These are phyloP conservation scores for Hemiscyllium ocellatum DNA, from an alignment of 2,113 vertebrate species.

Conservation along the genomic window DNA sequence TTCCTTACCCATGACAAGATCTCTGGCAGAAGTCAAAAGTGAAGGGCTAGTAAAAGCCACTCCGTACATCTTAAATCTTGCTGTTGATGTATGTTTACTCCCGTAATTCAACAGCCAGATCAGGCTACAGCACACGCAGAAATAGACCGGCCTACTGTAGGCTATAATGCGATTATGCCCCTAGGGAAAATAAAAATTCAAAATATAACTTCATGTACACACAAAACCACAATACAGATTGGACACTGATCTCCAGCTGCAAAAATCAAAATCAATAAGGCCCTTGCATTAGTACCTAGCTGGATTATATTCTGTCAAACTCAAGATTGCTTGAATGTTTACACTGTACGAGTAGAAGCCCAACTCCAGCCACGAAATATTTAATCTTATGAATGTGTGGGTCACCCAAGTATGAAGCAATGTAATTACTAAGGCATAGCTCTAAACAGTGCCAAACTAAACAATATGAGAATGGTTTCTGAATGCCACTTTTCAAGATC, in stretches of 20 bases:
- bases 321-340: background rate
- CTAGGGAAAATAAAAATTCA: constrained; percentile 50
- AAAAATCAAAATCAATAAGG: background rate
- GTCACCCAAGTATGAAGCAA: background rate
- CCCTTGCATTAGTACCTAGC: background rate
- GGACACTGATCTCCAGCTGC: background rate
- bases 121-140: constrained; percentile 94
- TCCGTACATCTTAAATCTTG: constrained; percentile 82
- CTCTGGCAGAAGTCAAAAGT: constrained; percentile 82
- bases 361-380: background rate
- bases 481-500: background rate
- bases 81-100: constrained; percentile 70
- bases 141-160: constrained; percentile 97
- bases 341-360: too few species aligned
- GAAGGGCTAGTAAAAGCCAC: constrained; percentile 83
- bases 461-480: background rate
- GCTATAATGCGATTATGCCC: constrained; percentile 98
- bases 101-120: constrained; percentile 92
- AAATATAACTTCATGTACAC: background rate
- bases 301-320: background rate
- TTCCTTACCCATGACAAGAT: constrained; percentile 85
- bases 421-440: background rate
- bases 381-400: background rate
- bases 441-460: background rate
- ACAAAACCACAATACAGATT: background rate